Base-by-base conservation (phyloP, 2,888 invertebrate species). In the Xanthia icteritia region DNA sequence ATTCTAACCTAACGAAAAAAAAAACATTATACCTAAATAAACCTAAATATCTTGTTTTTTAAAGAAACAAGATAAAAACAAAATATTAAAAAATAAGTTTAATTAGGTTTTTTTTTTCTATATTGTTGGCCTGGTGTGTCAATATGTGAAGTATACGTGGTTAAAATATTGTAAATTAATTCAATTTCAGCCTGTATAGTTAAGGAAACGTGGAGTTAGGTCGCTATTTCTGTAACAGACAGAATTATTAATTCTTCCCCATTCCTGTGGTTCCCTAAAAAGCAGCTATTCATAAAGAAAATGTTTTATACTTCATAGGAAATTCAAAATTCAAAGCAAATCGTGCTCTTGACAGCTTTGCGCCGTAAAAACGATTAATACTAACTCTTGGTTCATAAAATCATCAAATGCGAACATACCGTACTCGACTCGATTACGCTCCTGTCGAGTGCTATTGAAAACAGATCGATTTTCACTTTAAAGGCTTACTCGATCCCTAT, bases 331-430 rank as follows among this genome's bases (percentile, higher is more conserved):
- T 84, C 67, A 67, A 70, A 83, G 65, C 63, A 42, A 81, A 58
- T 73, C 73, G 64, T 86, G 79, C 65, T 76, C 64, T 51, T 79
- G 79, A 82, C 83, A 82, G 70, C 58, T 76, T 76, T 79, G 36
- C 71, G 39, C 68, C 48, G 39, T 65, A 65, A 73, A 85, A 84
- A 74, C 79, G 73, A 83, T 83, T 85, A 83, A 82, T 82, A 72
- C 76, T 85, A 73, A 86, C 83, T 80, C 79, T 73, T 76, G 71
- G 60, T 81, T 68, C 74, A 75, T 86, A 78, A 84, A 81, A 78
- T 56, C 71, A 79, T 84, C 63, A 81, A 83, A 76, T 63, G 72
- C 64, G 77, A 82, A 70, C 68, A 78, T 74, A 82, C 70, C 77
- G 69, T 73, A 71, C 80, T 85, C 72, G 56, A 83, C 65, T 76